Evolutionary conservation across 2,888 invertebrate genomes (phyloP), one percentile per base, ranked within the genome.

Genomic region (Tethea ocularis): DNA sequence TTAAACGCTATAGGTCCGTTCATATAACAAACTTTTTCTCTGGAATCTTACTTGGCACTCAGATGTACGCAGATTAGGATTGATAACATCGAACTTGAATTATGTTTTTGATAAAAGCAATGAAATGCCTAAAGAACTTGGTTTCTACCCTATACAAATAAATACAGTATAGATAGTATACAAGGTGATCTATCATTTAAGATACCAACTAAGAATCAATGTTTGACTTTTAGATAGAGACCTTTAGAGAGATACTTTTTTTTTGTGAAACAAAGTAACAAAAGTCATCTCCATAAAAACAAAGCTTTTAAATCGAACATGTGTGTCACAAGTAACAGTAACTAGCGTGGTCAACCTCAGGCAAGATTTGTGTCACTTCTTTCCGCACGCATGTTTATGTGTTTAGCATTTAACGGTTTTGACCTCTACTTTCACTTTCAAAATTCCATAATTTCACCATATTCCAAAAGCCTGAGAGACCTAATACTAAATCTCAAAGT

Each of bases 241-340:
- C 58, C 38, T 56, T 58, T 54, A 36, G 8, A 22, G 17, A 33
- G 13, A 33, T 17, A 10, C 23, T 56, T 13, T 23, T 29, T 10
- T 22, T 22, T 33, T 53, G 10, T 29, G 52, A 54, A 55, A 52
- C 54, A 55, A 53, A 57, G 60, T 38, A 2, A 22, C 22, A 60
- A 62, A 59, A 61, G 64, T 68, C 62, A 65, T 64, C 59, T 59
- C 59, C 71, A 66, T 59, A 63, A 60, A 62, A 63, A 72, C 62
- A 74, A 67, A 66, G 61, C 67, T 77, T 80, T 74, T 74, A 65
- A 76, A 71, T 64, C 74, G 70, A 69, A 69, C 74, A 84, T 83
- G 82, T 84, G 72, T 86, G 88, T 78, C 88, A 71, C 52, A 13
- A 33, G 33, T 33, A 89, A 86, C 89, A 74, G 89, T 88, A 71